Evolutionary conservation across 2,888 invertebrate species (phyloP).

Genomic region (Andrena chrysosceles): DNA sequence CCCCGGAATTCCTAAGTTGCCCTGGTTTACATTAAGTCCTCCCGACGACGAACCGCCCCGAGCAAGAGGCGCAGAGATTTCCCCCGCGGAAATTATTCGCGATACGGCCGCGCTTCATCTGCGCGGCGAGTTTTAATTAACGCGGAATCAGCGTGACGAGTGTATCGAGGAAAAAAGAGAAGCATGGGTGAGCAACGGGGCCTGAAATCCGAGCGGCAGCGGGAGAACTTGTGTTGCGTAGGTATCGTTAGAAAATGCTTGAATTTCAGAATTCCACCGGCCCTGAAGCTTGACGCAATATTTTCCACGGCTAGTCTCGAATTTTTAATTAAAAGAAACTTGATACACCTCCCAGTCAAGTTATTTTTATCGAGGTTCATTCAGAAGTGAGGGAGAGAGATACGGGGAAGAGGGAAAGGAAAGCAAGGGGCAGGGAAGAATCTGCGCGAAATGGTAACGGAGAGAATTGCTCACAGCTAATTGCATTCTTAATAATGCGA

Average conservation of each 20-base stretch:
- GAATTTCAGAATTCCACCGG: not conserved
- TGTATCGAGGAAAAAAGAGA: not conserved
- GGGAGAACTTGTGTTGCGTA: no score
- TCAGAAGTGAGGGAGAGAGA: not conserved
- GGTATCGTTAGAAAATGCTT: not conserved
- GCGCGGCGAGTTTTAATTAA: not conserved
- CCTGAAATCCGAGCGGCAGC: no score
- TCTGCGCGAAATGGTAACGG: constrained; percentile 30
- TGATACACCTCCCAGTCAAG: constrained; percentile 1
- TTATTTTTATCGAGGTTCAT: not conserved
- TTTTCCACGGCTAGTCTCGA: constrained; percentile 1
- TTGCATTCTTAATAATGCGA: constrained; percentile 66
- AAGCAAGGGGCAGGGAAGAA: not conserved
- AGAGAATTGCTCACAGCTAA: constrained; percentile 40
- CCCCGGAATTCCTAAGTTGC: constrained; percentile 16
- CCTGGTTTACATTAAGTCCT: constrained; percentile 17
- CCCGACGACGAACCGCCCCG: not conserved
- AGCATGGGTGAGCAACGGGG: no score
- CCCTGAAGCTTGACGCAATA: not conserved
- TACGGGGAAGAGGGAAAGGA: not conserved
- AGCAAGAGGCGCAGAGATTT: not conserved
- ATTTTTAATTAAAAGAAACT: constrained; percentile 17
- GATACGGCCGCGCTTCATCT: not conserved
- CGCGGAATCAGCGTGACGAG: not conserved
- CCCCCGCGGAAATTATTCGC: not conserved